Evolutionary conservation across 2,888 invertebrate genomes (phyloP).

Genomic region (Agriopis aurantiaria): DNA sequence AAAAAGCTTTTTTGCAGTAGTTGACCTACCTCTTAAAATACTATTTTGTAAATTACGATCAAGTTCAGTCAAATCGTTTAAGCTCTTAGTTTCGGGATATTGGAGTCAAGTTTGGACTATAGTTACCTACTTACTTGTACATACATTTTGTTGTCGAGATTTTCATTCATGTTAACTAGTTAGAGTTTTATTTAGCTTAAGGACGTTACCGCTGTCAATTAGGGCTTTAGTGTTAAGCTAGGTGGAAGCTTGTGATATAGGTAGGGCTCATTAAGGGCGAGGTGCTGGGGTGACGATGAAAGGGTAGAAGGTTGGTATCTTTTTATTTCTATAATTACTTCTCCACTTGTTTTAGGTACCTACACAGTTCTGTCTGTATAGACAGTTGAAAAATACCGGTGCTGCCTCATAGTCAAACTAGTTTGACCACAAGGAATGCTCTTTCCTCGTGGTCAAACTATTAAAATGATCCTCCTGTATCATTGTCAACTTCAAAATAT

Average conservation of each 20-base stretch:
- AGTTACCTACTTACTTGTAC: conserved; percentile 44
- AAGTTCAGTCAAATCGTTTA: not conserved
- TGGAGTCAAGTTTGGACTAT: conserved; percentile 24
- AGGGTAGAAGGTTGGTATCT: conserved; percentile 42
- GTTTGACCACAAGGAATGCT: too few species aligned
- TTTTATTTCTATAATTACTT: not conserved
- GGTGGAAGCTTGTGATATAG: conserved; percentile 85
- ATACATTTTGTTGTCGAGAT: conserved; percentile 72
- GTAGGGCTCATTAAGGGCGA: conserved; percentile 67
- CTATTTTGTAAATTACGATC: not conserved
- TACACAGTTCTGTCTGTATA: not conserved
- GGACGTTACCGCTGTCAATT: conserved; percentile 81
- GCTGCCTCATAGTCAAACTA: too few species aligned
- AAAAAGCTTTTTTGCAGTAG: not conserved
- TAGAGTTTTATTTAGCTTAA: conserved; percentile 82
- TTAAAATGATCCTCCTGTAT: too few species aligned
- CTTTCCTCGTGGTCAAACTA: too few species aligned
- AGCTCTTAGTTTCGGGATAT: conserved; percentile 6
- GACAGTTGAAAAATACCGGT: too few species aligned
- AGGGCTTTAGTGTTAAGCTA: conserved; percentile 82
- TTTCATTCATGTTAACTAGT: conserved; percentile 83
- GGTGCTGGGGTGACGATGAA: conserved; percentile 54
- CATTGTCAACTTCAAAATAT: too few species aligned
- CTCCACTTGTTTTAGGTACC: too few species aligned
- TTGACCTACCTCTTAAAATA: not conserved